Conservation (phyloP, 2,888 invertebrate genomes). For the Diplolepis rosae region DNA sequence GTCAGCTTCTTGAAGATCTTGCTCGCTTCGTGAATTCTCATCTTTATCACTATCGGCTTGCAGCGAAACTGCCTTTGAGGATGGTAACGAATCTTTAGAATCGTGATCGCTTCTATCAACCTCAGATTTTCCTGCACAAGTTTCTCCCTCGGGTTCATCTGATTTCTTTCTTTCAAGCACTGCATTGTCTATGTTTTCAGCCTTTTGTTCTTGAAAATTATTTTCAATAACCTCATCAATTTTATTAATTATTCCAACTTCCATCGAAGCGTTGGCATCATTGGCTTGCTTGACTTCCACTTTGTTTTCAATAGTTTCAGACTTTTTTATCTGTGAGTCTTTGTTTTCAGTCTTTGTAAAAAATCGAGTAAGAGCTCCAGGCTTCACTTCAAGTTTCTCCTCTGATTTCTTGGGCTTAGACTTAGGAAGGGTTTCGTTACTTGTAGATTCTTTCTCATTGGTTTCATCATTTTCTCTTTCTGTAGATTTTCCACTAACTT, state of each 20-base stretch:
- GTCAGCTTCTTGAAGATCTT: conserved; percentile 35
- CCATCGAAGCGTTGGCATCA: conserved; percentile 5
- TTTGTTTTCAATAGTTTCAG: neutral
- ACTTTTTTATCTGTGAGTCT: conserved; percentile 26
- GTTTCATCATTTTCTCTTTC: conserved; percentile 29
- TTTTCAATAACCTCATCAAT: conserved; percentile 9
- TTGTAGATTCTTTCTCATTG: conserved; percentile 33
- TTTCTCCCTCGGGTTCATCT: neutral
- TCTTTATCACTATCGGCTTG: conserved; percentile 32
- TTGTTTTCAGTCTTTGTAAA: conserved; percentile 49
- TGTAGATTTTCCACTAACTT: conserved; percentile 23
- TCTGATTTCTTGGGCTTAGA: conserved; percentile 43
- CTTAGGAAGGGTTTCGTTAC: conserved; percentile 38
- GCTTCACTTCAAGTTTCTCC: conserved; percentile 42
- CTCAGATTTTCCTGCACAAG: neutral
- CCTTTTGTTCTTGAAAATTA: neutral
- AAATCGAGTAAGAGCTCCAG: conserved; percentile 45
- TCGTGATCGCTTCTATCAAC: conserved; percentile 6
- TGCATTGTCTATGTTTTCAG: neutral
- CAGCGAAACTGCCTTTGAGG: conserved; percentile 22
- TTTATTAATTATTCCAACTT: conserved; percentile 4
- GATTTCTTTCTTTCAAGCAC: conserved; percentile 13
- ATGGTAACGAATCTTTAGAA: neutral
- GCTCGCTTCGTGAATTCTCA: neutral
- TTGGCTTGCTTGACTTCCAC: conserved; percentile 8